Evolutionary conservation across 2,797 vertebrate species (phyloP).

Genomic region (Pangasius macronema): DNA sequence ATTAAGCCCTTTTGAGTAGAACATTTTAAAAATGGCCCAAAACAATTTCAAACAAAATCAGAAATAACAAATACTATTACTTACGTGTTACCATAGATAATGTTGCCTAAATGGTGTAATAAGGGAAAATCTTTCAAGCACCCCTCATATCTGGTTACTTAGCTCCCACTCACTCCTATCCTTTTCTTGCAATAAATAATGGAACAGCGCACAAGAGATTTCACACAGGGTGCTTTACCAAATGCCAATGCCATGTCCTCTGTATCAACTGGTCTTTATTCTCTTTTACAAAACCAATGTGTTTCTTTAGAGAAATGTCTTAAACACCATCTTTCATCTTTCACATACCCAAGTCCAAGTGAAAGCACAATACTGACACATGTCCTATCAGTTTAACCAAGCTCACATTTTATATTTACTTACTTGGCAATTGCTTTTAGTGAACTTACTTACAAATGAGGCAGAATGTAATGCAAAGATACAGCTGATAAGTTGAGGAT

Average conservation of each 20-base stretch:
- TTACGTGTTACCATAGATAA: conserved; percentile 10
- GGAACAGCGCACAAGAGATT: neutral
- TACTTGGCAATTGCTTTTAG: neutral
- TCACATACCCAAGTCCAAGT: conserved; percentile 1
- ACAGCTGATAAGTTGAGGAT: neutral
- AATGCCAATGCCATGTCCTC: conserved; percentile 9
- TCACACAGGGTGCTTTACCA: conserved; percentile 3
- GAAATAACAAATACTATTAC: neutral
- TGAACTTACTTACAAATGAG: neutral
- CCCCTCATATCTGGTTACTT: neutral
- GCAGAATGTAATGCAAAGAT: neutral
- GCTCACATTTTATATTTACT: conserved; percentile 14
- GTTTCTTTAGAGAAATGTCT: conserved; percentile 41
- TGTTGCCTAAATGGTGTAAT: conserved; percentile 27
- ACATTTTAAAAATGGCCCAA: neutral
- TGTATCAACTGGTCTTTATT: conserved; percentile 8
- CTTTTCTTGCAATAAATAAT: conserved; percentile 5
- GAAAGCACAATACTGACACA: conserved; percentile 20
- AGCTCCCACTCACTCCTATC: conserved; percentile 6
- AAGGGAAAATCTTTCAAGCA: conserved; percentile 21
- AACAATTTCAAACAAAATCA: neutral
- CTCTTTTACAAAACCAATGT: conserved; percentile 34
- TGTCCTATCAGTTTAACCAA: conserved; percentile 34
- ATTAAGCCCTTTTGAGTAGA: neutral
- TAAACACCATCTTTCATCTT: conserved; percentile 20